phyloP scores from a whole-genome alignment of 2,888 invertebrate species.

The Sceliomorpha sp. region DNA sequence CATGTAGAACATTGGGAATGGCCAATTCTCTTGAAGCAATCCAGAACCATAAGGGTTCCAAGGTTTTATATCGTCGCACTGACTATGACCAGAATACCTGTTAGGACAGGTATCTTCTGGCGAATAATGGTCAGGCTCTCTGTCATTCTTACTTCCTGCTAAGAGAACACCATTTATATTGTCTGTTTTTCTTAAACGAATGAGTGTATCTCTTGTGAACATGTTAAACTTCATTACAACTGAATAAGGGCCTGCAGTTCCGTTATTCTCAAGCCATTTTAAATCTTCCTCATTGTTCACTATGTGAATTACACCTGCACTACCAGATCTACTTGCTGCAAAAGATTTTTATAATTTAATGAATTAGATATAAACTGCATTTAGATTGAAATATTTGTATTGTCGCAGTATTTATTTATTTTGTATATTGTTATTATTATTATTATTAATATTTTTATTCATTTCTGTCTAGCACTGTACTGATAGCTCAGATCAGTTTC shows the following conservation, averaged over 20 bases:
- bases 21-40: slow-evolving; percentile 88
- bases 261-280: slow-evolving; percentile 86
- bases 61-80: slow-evolving; percentile 81
- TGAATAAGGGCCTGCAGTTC: slow-evolving; percentile 90
- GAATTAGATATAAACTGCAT: no score
- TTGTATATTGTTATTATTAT: no score
- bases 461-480: no score
- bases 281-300: slow-evolving; percentile 85
- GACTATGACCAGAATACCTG: slow-evolving; percentile 83
- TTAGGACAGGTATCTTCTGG: slow-evolving; percentile 92
- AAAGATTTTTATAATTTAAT: no score
- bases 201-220: slow-evolving; percentile 83
- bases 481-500: no score
- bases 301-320: slow-evolving; percentile 91
- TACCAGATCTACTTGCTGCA: slow-evolving; percentile 89
- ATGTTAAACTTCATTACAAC: slow-evolving; percentile 86
- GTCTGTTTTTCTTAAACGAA: slow-evolving; percentile 81
- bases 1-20: slow-evolving; percentile 93
- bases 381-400: no score
- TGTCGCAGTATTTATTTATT: no score
- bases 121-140: slow-evolving; percentile 67
- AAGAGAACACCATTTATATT: slow-evolving; percentile 86
- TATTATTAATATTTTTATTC: no score
- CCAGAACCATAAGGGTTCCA: slow-evolving; percentile 93
- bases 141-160: slow-evolving; percentile 81